A percentile compares a stretch with the other conserved stretches of the same genome.
phyloP scores from a whole-genome alignment of 2,797 vertebrate species.

The Tadarida brasiliensis region DNA sequence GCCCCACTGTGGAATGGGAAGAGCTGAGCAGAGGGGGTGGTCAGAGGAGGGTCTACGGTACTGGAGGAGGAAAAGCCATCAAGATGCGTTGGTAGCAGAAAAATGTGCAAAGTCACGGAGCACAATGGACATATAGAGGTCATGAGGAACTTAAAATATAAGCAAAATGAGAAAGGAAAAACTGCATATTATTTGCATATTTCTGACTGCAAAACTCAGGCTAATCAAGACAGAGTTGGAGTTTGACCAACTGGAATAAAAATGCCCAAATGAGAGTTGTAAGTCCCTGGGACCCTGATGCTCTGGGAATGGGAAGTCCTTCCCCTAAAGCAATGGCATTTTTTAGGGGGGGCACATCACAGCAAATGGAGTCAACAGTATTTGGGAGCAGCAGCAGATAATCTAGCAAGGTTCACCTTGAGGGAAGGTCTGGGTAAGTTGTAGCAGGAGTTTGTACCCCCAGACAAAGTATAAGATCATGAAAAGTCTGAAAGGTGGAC shows the following conservation, averaged over 20 bases:
- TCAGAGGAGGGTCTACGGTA: not conserved
- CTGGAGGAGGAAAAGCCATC: too few species aligned
- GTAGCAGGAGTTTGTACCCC: not conserved
- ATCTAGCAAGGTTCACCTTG: not conserved
- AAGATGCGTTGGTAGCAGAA: not conserved
- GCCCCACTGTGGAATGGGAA: accelerated
- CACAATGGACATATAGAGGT: not conserved
- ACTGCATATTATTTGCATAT: not conserved
- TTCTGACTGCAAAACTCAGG: not conserved
- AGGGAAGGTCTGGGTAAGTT: not conserved
- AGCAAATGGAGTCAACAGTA: not conserved
- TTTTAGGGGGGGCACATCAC: not conserved
- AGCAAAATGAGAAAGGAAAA: not conserved
- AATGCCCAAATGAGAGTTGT: not conserved
- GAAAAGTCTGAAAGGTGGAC: not conserved
- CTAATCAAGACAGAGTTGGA: not conserved
- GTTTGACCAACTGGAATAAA: not conserved
- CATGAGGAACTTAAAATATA: not conserved
- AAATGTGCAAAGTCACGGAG: not conserved
- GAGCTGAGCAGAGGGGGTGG: not conserved
- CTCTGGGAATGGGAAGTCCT: not conserved
- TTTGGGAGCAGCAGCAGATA: not conserved
- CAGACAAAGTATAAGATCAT: not conserved
- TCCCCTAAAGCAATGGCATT: not conserved
- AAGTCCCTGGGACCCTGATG: too few species aligned